Evolutionary conservation across 23 tunicate genomes (phyloP), one percentile per base, ranked within the genome.

Genomic region (Trididemnum nubilum): DNA sequence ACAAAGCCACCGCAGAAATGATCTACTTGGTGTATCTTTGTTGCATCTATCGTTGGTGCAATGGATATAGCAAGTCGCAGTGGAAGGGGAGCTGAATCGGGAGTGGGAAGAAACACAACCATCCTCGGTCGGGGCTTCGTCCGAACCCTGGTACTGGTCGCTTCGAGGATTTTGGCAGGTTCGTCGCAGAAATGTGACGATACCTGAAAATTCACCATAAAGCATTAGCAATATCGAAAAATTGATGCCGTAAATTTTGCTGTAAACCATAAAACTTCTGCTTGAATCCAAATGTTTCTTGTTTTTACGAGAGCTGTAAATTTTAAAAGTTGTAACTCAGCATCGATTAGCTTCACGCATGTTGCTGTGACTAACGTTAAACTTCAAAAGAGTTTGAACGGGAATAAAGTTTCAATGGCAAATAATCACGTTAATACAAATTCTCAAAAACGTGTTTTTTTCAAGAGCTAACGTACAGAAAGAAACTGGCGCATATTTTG

Each of bases 1-100:
- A n/a, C n/a, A n/a, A n/a, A n/a, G n/a, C n/a, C n/a, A n/a, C n/a
- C n/a, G n/a, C n/a, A n/a, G n/a, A n/a, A n/a, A n/a, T n/a, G 18
- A 29, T 37, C 7, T 69, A 69, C 74, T n/a, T 69, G 74, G 74
- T 9, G 36, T 69, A 12, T 32, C 19, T 69, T 69, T 69, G 32
- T 69, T 69, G 40, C 74, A 69, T 32, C 38, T 33, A 12, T 33
- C 40, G 36, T 12, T 69, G 15, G 74, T 69, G 74, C 74, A 69
- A 25, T 69, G 74, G n/a, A 3, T 28, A n/a, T 69, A 69, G n/a
- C 74, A 69, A 3, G 38, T 33, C 37, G 40, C n/a, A 3, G 39
- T 5, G n/a, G 7, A 36, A 5, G 19, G 38, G 18, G 22, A 7
- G 37, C 40, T 69, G 74, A 5, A 69, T 69, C 40, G 29, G 38